phyloP scores from a whole-genome alignment of 92 coral and sea anemone species.

The Chrysogorgia sp. region DNA sequence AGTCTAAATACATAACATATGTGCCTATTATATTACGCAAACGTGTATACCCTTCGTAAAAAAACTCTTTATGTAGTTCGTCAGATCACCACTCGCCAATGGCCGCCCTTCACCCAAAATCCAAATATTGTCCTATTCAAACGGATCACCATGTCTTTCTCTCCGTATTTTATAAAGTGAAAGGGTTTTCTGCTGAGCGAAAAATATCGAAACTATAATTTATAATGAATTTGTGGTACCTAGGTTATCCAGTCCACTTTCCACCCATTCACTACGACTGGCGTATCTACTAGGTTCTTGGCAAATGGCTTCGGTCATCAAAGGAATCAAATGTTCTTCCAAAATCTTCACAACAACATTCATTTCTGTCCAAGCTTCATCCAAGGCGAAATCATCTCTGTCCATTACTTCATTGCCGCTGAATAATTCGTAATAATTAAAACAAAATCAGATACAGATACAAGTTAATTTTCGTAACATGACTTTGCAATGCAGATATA shows the following conservation, averaged over 20 bases:
- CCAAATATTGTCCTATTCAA: too few relatives aligned
- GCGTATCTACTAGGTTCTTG: conserved; percentile 2
- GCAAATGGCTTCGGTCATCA: conserved; percentile 20
- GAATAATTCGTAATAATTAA: neutral
- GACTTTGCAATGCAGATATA: too few relatives aligned
- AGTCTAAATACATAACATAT: too few relatives aligned
- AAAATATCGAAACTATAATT: neutral
- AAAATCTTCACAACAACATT: conserved; percentile 1
- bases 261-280: neutral
- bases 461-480: neutral
- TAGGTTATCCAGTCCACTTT: neutral
- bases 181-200: too few relatives aligned
- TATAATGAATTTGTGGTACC: conserved; percentile 2
- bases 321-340: conserved; percentile 27
- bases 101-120: too few relatives aligned
- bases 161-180: too few relatives aligned
- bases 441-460: too few relatives aligned
- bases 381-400: conserved; percentile 17
- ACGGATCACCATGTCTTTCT: too few relatives aligned
- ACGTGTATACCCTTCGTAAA: too few relatives aligned
- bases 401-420: neutral
- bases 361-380: conserved; percentile 30
- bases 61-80: too few relatives aligned
- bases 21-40: too few relatives aligned
- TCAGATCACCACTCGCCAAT: too few relatives aligned